Base-by-base conservation (phyloP, 2,888 invertebrate genomes). In the Diadegma fenestrale region DNA sequence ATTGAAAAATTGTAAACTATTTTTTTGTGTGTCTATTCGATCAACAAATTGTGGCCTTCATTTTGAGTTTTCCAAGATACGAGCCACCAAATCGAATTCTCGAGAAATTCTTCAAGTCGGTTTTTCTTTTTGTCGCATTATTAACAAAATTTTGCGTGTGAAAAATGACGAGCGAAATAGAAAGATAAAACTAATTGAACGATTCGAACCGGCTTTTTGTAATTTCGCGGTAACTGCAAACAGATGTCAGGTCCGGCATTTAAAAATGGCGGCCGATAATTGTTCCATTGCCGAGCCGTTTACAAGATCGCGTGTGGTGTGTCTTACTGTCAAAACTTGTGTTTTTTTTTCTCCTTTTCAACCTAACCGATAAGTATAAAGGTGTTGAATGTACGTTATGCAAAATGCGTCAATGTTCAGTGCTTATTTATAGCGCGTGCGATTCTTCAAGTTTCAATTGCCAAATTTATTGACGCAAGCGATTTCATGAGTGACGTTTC, bases 391-490 rank as follows among this genome's bases (percentile, higher is more conserved):
- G 80, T 85, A 85, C 79, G 72, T 69, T 45, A 63, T 81, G 75
- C 82, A 85, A 88, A 85, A 90, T 89, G 82, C 91, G 90, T 90
- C 91, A 89, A 91, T 88, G 88, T 86, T 88, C 87, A 87, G 82
- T 83, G 85, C 88, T 88, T 91, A 92, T 91, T 91, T 89, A 90
- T 91, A 91, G 89, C 30, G 26, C 64, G 54, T 37, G 72, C 76
- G 63, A 87, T 86, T 87, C 82, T 87, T 88, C 87, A 85, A 80
- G 51, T 87, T 83, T 81, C 84, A 54, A 84, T 81, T 91, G 90
- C 91, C 91, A 91, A 91, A 81, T 88, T 87, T 90, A 87, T 91
- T 89, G 90, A 91, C 91, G 91, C 88, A 91, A 89, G 86, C 87
- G 75, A 77, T 80, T 58, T 85, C 84, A 85, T 87, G 88, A 83